Evolutionary conservation across 2,888 invertebrate genomes (phyloP), one percentile per base, ranked within the genome.

Genomic region (Charanyca ferruginea): DNA sequence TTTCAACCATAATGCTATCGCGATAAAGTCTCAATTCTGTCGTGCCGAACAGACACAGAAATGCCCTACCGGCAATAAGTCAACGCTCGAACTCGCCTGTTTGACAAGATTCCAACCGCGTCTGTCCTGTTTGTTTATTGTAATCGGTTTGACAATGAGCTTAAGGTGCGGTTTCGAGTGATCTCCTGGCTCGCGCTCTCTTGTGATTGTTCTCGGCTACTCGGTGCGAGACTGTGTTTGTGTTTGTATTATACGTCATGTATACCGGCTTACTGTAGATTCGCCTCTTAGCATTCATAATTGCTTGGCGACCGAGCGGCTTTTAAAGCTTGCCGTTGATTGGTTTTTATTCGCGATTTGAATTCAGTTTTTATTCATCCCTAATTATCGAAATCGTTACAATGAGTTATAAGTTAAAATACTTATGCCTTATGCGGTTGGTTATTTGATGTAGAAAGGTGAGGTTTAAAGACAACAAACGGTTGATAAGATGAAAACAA

Each of bases 61-160:
- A 94, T 93, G 94, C 93, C 92, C 93, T 94, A 94, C 94, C 94
- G 92, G 92, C 93, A 94, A 94, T 95, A 95, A 95, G 95, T 95
- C 95, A 95, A 95, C 94, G 95, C 94, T 95, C 94, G 94, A 94
- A 93, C 92, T 94, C 94, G 95, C 95, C 94, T 93, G 95, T 95
- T 95, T 94, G 95, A 95, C 95, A 95, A 95, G 95, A 95, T 95
- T 95, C 95, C 95, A 95, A 94, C 94, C 94, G 94, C 95, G 94
- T 94, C 94, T 94, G 94, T 92, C 94, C 94, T 95, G 95, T 95
- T 95, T 95, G 95, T 94, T 95, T 95, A 95, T 95, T 94, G 94
- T 95, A 95, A 95, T 95, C 95, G 95, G 95, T 95, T 95, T 95
- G 93, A 95, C 95, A 95, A 95, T 95, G 94, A 93, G 95, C 95